Conservation (phyloP, 2,888 invertebrate genomes). For the Mechanitis mazaeus region DNA sequence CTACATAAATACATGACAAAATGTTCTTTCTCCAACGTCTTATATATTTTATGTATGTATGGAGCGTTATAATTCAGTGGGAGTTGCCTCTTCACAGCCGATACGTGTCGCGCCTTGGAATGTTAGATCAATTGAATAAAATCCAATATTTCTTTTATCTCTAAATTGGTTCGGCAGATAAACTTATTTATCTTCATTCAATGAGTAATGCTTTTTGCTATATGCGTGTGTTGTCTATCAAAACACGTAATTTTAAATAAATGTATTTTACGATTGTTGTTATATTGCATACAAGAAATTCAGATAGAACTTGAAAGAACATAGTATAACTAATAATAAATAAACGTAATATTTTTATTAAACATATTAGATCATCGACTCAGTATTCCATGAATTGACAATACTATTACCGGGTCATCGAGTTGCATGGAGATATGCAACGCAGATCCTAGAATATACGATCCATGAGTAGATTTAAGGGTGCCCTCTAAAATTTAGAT, state of each 20-base stretch:
- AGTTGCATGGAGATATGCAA: too few species aligned
- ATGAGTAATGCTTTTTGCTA: constrained; percentile 4
- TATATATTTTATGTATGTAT: constrained; percentile 1
- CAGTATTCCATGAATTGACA: too few species aligned
- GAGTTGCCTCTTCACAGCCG: constrained; percentile 9
- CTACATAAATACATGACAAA: constrained; percentile 1
- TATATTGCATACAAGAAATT: too few species aligned
- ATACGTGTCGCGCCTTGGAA: constrained; percentile 13
- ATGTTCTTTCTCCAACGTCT: background rate
- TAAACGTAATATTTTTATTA: too few species aligned
- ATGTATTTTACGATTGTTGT: background rate
- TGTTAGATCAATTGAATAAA: constrained; percentile 12
- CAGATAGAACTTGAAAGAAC: too few species aligned
- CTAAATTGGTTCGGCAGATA: constrained; percentile 6
- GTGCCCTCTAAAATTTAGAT: too few species aligned
- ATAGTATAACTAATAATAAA: too few species aligned
- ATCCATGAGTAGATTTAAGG: too few species aligned
- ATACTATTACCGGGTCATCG: too few species aligned
- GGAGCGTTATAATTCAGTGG: constrained; percentile 10
- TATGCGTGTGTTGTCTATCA: constrained; percentile 1
- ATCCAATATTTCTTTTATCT: constrained; percentile 6
- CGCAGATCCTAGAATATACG: too few species aligned
- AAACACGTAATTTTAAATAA: background rate
- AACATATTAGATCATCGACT: too few species aligned
- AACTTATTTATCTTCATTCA: constrained; percentile 6